Base-by-base conservation (phyloP, 1,140 invertebrate genomes). In the Anastrepha ludens region DNA sequence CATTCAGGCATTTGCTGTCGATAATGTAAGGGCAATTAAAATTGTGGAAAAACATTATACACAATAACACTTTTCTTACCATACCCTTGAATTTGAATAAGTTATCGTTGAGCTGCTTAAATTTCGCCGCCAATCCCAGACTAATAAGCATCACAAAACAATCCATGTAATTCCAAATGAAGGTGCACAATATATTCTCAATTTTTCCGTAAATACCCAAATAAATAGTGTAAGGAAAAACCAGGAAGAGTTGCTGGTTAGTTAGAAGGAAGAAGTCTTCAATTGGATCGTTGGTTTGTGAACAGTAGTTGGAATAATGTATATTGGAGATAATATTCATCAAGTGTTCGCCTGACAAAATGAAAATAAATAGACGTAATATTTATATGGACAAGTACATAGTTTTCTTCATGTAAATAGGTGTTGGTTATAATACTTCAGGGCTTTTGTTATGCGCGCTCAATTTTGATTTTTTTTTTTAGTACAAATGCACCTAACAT, bases 101-200 rank as follows among this genome's bases (percentile, higher is more conserved):
- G 86, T 92, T 91, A 41, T 93, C 90, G 62, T 93, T 93, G 2
- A 93, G 90, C 87, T 91, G 91, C 0, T 89, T 88, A 85, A 93
- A 93, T 78, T 89, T 91, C 7, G 89, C 67, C 0, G 91, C 88
- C 86, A 93, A 86, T 1, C 92, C 92, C 86, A 93, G 90, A 88
- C 92, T 92, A 1, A 93, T 88, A 86, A 93, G 89, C 92, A 93
- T 93, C n/a, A 93, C 90, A 87, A 93, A 92, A 20, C 92, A 87
- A 87, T 93, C 92, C 91, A 93, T 93, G 70, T 91, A 93, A 81
- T 90, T 93, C 92, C 92, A 93, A 13, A 91, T 89, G 6, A 93
- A 93, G 2, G 92, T 93, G 0, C 89, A 90, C 41, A 90, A 90
- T 9, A 93, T 81, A 85, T 93, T 92, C 65, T 90, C 88, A 11